A percentile compares a stretch with the other conserved stretches of the same genome.
Evolutionary conservation across 2,888 invertebrate genomes (phyloP).

Genomic region (Orthosia gracilis): DNA sequence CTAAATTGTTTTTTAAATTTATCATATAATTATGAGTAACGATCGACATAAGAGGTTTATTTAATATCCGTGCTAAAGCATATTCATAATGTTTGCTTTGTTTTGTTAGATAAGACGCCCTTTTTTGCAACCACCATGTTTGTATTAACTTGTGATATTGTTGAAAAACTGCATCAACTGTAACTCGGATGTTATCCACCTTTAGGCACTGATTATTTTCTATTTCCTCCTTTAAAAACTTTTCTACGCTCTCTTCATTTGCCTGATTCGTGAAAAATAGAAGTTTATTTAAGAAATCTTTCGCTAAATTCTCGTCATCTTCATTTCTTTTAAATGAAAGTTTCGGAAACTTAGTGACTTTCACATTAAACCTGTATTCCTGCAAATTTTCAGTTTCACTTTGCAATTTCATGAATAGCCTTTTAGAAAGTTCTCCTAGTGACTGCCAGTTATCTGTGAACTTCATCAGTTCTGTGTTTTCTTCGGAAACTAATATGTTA

Average conservation of each 20-base stretch:
- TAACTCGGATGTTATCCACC: conserved; percentile 10
- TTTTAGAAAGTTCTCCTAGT: conserved; percentile 33
- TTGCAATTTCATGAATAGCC: conserved; percentile 22
- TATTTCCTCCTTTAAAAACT: conserved; percentile 40
- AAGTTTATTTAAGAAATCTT: conserved; percentile 42
- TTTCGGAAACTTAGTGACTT: conserved; percentile 35
- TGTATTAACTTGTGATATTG: conserved; percentile 52
- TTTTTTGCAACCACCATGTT: conserved; percentile 57
- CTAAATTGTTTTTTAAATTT: conserved; percentile 20
- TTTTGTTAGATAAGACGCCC: conserved; percentile 43
- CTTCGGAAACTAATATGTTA: conserved; percentile 42
- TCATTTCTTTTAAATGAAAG: conserved; percentile 7
- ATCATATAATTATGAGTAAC: conserved; percentile 12
- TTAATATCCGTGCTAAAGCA: conserved; percentile 32
- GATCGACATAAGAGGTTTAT: conserved; percentile 30
- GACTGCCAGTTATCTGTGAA: conserved; percentile 22
- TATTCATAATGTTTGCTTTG: conserved; percentile 26
- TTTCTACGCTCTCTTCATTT: conserved; percentile 30
- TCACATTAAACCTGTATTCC: conserved; percentile 29
- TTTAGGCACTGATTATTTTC: conserved; percentile 3
- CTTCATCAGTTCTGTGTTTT: conserved; percentile 28
- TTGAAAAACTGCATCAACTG: conserved; percentile 47
- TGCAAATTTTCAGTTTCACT: conserved; percentile 22
- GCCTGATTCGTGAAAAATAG: conserved; percentile 48
- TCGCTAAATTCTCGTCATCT: conserved; percentile 25